These are phyloP conservation scores for Rhopalosiphum nymphaeae DNA, from an alignment of 2,888 invertebrate species.

Conservation along the genomic window DNA sequence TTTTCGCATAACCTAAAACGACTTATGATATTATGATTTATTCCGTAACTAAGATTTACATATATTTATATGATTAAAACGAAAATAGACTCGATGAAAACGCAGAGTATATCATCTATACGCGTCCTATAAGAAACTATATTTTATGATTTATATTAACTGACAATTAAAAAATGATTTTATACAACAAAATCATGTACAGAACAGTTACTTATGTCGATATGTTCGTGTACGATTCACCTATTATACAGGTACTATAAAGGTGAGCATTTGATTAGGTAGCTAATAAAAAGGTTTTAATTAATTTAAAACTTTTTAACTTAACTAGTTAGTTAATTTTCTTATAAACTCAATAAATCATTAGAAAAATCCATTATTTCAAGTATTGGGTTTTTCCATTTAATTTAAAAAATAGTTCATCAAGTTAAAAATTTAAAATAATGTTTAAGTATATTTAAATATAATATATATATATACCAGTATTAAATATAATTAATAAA, in stretches of 20 bases:
- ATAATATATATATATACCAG: too few relatives aligned
- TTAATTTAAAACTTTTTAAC: neutral
- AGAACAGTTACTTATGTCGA: neutral
- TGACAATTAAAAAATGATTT: neutral
- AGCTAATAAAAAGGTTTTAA: neutral
- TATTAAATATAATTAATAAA: too few relatives aligned
- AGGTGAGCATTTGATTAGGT: too few relatives aligned
- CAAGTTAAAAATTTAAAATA: too few relatives aligned
- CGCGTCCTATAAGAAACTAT: neutral
- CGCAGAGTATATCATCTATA: neutral
- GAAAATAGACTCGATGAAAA: slow-evolving; percentile 26
- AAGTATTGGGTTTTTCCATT: too few relatives aligned
- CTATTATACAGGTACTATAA: neutral
- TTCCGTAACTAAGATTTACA: neutral
- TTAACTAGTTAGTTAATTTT: neutral
- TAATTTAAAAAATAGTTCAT: too few relatives aligned
- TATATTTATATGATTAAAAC: neutral
- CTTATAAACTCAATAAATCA: too few relatives aligned
- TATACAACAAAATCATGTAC: neutral
- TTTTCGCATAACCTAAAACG: slow-evolving; percentile 11
- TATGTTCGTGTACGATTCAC: neutral
- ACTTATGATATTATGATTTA: slow-evolving; percentile 4
- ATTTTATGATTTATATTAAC: neutral
- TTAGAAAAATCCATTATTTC: too few relatives aligned
- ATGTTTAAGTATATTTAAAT: too few relatives aligned